These are phyloP conservation scores for Venustaconcha ellipsiformis DNA, from an alignment of 1,140 invertebrate species.

Conservation along the genomic window DNA sequence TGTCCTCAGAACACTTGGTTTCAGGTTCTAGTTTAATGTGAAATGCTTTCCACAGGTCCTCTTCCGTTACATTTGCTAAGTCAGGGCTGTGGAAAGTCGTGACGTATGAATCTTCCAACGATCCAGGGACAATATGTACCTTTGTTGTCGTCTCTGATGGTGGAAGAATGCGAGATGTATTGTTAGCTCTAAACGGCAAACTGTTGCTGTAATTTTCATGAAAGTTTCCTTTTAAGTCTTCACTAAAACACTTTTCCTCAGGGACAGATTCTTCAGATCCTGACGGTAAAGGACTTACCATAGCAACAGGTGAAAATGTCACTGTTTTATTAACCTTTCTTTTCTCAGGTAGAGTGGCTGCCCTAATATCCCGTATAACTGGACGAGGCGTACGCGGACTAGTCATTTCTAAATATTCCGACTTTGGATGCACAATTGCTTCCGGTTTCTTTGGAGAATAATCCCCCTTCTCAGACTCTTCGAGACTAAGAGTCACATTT, in stretches of 20 bases:
- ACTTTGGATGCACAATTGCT: constrained; percentile 18
- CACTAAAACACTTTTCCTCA: constrained; percentile 29
- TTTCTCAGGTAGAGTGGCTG: constrained; percentile 31
- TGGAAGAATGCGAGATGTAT: neutral
- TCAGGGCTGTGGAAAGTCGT: constrained; percentile 19
- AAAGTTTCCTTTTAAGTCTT: constrained; percentile 39
- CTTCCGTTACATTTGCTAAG: constrained; percentile 42
- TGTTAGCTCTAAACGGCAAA: neutral
- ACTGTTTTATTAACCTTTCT: constrained; percentile 53
- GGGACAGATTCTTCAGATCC: constrained; percentile 58
- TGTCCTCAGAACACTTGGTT: neutral
- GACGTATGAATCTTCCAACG: constrained; percentile 31
- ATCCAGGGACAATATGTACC: constrained; percentile 31
- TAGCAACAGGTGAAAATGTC: constrained; percentile 60
- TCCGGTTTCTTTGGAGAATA: constrained; percentile 19
- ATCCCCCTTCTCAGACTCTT: constrained; percentile 30
- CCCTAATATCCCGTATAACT: constrained; percentile 24
- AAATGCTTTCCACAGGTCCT: constrained; percentile 45
- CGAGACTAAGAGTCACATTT: constrained; percentile 32
- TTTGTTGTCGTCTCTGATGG: constrained; percentile 32
- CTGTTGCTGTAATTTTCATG: constrained; percentile 37
- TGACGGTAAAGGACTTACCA: constrained; percentile 59
- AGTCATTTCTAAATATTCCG: constrained; percentile 34
- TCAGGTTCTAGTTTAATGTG: constrained; percentile 21
- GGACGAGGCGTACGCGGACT: constrained; percentile 40